Percentiles rank a stretch among this genome's conserved stretches.
These are phyloP conservation scores for Montipora cactus DNA, from an alignment of 64 coral and sea anemone species.

Conservation along the genomic window DNA sequence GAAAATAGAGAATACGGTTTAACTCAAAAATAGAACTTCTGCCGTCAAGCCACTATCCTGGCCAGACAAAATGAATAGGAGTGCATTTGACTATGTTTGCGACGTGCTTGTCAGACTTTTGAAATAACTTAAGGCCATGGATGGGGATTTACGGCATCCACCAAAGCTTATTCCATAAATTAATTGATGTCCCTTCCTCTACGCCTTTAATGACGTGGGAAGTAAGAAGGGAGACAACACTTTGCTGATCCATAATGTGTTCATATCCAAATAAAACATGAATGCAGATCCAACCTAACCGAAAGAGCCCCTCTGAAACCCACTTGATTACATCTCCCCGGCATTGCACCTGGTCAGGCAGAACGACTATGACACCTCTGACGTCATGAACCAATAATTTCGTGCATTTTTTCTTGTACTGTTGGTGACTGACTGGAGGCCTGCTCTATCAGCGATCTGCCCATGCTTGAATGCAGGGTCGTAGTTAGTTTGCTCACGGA, in stretches of 20 bases:
- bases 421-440: constrained; percentile 80
- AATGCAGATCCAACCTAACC: background rate
- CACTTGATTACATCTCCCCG: background rate
- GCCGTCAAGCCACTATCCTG: background rate
- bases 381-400: constrained; percentile 63
- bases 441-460: constrained; percentile 73
- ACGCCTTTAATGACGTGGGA: background rate
- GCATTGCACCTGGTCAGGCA: background rate
- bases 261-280: background rate
- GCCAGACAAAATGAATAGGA: background rate
- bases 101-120: background rate
- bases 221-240: too few relatives aligned
- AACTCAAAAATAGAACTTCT: background rate
- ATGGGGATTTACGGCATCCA: too few relatives aligned
- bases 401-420: constrained; percentile 79
- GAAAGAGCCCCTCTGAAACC: background rate
- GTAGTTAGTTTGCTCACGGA: constrained; percentile 57
- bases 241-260: too few relatives aligned
- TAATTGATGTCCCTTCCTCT: background rate
- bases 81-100: background rate
- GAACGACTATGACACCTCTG: background rate
- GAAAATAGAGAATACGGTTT: background rate
- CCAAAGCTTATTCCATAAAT: too few relatives aligned
- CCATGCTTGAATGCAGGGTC: constrained; percentile 88
- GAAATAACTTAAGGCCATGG: background rate